Conservation (phyloP, 2,888 invertebrate species). For the Euplexia lucipara region DNA sequence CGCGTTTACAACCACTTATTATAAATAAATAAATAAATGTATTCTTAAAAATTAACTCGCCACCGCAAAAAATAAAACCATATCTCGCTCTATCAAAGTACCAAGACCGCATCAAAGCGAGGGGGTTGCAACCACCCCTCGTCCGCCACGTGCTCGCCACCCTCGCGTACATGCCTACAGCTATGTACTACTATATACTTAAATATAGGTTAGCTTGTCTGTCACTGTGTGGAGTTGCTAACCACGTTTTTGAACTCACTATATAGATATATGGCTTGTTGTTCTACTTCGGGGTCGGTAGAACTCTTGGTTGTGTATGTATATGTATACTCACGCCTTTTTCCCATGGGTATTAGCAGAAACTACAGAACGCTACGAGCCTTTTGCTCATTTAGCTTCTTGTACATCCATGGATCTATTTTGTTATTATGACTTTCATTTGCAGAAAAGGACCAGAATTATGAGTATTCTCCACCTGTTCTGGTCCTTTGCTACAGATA, state of each 20-base stretch:
- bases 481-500: no score
- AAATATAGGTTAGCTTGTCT: slow-evolving; percentile 84
- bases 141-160: slow-evolving; percentile 81
- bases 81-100: slow-evolving; percentile 59
- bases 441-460: not conserved
- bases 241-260: slow-evolving; percentile 55
- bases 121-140: slow-evolving; percentile 76
- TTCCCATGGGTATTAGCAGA: slow-evolving; percentile 4
- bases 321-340: slow-evolving; percentile 11
- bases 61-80: slow-evolving; percentile 7
- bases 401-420: not conserved
- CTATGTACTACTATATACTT: slow-evolving; percentile 73
- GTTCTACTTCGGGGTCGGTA: slow-evolving; percentile 40
- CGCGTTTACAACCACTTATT: no score
- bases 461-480: no score
- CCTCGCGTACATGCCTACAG: slow-evolving; percentile 59
- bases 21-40: not conserved
- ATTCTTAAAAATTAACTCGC: not conserved
- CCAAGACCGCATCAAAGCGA: slow-evolving; percentile 74
- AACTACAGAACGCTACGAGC: not conserved
- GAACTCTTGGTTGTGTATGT: slow-evolving; percentile 19
- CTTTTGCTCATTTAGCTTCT: not conserved
- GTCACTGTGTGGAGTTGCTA: slow-evolving; percentile 64
- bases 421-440: not conserved
- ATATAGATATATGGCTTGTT: slow-evolving; percentile 37